Conservation (phyloP, 37 sponge, comb jelly and placozoan genomes). For the Halichondria panicea region DNA sequence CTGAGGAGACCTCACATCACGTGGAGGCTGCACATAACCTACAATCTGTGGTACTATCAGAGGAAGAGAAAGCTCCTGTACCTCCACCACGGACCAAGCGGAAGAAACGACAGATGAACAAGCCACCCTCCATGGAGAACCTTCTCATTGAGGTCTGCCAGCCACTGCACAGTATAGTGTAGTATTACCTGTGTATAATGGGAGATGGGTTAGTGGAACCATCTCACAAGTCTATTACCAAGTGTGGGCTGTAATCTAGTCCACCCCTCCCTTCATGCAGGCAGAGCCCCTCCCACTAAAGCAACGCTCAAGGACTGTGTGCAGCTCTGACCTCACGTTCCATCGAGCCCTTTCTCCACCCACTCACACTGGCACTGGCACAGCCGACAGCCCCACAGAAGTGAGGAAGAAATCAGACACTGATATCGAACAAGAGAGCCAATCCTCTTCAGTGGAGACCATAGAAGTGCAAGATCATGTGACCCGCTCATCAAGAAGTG, state of each 20-base stretch:
- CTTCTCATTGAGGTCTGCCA: too few relatives aligned
- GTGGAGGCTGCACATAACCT: too few relatives aligned
- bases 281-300: not conserved
- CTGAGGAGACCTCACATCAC: too few relatives aligned
- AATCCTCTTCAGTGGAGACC: not conserved
- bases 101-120: slow-evolving; percentile 21
- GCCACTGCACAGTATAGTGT: too few relatives aligned
- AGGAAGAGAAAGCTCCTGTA: slow-evolving; percentile 36
- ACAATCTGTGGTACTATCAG: not conserved
- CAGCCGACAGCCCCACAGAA: too few relatives aligned
- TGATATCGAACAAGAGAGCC: not conserved
- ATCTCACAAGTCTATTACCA: too few relatives aligned
- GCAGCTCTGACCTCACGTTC: not conserved
- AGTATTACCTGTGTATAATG: not conserved
- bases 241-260: too few relatives aligned
- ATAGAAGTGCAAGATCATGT: not conserved
- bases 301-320: slow-evolving; percentile 17
- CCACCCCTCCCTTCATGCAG: too few relatives aligned
- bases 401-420: not conserved
- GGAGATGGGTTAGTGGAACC: too few relatives aligned
- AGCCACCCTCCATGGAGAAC: slow-evolving; percentile 27
- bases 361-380: too few relatives aligned
- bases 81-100: slow-evolving; percentile 41
- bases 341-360: too few relatives aligned
- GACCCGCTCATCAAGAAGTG: slow-evolving; percentile 1